Evolutionary conservation across 2,113 vertebrate species (phyloP).

Genomic region (Octodon degus): DNA sequence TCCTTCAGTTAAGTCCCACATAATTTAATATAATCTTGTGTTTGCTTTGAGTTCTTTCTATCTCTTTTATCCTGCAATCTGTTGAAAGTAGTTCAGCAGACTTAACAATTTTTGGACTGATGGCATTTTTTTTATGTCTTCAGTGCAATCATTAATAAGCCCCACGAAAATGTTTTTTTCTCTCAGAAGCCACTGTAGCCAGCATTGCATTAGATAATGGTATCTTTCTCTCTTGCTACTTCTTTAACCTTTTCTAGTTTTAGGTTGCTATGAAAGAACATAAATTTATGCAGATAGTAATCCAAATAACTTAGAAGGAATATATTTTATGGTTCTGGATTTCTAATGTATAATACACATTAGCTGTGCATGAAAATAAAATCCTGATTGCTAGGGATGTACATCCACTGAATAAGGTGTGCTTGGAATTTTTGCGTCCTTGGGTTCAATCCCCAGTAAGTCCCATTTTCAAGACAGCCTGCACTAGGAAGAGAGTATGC

Average conservation of each 20-base stretch:
- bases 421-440: not conserved
- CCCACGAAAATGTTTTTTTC: slow-evolving; percentile 5
- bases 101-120: slow-evolving; percentile 1
- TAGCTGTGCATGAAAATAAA: slow-evolving; percentile 12
- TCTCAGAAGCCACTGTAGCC: not conserved
- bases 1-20: not conserved
- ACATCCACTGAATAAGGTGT: not conserved
- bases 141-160: not conserved
- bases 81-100: not conserved
- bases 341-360: slow-evolving; percentile 10
- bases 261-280: slow-evolving; percentile 23
- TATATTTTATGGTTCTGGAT: slow-evolving; percentile 67
- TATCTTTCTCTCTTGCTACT: not conserved
- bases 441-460: not conserved
- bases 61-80: not conserved
- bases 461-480: not conserved
- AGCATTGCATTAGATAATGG: not conserved
- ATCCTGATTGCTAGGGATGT: not conserved
- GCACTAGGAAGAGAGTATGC: too few species aligned
- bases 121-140: not conserved
- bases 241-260: not conserved
- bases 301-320: not conserved
- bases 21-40: not conserved
- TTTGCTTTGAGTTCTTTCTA: not conserved
- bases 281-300: not conserved